Percentiles rank a stretch among this genome's conserved stretches.
Evolutionary conservation across 2,888 invertebrate species (phyloP).

Genomic region (Plagodis pulveraria): DNA sequence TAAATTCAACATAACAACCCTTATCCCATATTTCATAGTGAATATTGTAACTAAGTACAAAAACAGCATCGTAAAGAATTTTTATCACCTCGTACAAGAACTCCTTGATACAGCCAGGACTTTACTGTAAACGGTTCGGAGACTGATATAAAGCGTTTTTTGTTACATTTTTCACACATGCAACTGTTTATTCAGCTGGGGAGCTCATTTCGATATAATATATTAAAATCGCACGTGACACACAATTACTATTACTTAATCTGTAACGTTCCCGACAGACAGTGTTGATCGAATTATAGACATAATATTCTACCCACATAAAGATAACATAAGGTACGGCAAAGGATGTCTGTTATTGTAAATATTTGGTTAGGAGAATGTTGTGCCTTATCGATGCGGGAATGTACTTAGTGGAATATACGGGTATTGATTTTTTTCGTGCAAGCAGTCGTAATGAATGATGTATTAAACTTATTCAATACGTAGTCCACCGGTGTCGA

Average conservation of each 20-base stretch:
- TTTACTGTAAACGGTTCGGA: constrained; percentile 13
- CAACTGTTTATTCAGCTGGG: constrained; percentile 54
- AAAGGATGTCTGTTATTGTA: constrained; percentile 35
- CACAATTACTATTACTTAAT: not conserved
- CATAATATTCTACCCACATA: constrained; percentile 31
- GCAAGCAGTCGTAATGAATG: too few species aligned
- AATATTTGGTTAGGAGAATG: constrained; percentile 42
- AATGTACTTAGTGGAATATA: not conserved
- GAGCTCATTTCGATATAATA: constrained; percentile 2
- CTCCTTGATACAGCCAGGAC: constrained; percentile 7
- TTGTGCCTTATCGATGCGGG: constrained; percentile 23
- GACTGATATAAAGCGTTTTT: constrained; percentile 11
- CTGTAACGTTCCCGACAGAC: constrained; percentile 1
- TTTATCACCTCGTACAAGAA: constrained; percentile 5
- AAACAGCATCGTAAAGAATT: constrained; percentile 1
- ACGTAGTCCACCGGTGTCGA: too few species aligned
- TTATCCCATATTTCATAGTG: too few species aligned
- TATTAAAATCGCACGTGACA: constrained; percentile 52
- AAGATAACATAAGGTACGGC: constrained; percentile 19
- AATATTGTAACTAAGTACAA: not conserved
- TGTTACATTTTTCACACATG: constrained; percentile 22
- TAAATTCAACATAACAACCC: too few species aligned
- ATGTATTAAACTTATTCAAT: too few species aligned
- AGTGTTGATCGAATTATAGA: constrained; percentile 37
- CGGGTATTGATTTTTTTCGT: too few species aligned